Evolutionary conservation across 2,888 invertebrate species (phyloP).

Genomic region (Phyllotreta striolata): DNA sequence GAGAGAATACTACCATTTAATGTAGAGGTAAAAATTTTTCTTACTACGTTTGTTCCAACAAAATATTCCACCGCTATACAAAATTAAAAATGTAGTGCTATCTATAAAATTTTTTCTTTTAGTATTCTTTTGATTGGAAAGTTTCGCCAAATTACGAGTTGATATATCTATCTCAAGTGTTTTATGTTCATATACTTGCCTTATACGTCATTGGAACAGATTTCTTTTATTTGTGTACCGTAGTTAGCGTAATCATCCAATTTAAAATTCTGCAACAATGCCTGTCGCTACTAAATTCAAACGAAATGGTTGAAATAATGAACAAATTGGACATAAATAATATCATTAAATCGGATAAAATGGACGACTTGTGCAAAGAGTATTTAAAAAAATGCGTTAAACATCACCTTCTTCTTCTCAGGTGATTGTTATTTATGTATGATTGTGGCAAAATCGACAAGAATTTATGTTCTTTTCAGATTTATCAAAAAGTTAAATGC

Average conservation of each 20-base stretch:
- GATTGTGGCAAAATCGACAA: not conserved
- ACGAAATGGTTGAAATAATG: not conserved
- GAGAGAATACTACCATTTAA: too few relatives aligned
- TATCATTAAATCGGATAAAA: not conserved
- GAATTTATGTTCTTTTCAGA: not conserved
- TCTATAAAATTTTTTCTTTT: not conserved
- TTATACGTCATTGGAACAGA: not conserved
- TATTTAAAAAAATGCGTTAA: not conserved
- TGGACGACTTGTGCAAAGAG: not conserved
- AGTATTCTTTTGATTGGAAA: slow-evolving; percentile 2
- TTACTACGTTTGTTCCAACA: too few relatives aligned
- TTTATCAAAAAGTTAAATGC: not conserved
- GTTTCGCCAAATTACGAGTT: not conserved
- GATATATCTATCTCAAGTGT: not conserved
- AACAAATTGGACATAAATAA: not conserved
- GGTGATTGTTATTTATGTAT: too few relatives aligned
- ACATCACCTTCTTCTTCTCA: not conserved
- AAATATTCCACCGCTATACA: too few relatives aligned
- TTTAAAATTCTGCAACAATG: slow-evolving; percentile 1
- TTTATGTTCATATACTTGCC: not conserved
- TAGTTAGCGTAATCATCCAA: not conserved
- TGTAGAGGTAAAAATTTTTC: too few relatives aligned
- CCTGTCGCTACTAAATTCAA: not conserved
- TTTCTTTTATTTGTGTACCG: not conserved
- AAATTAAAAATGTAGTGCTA: too few relatives aligned